Conservation (phyloP, 1,140 invertebrate genomes). For the Muscidifurax raptorellus region DNA sequence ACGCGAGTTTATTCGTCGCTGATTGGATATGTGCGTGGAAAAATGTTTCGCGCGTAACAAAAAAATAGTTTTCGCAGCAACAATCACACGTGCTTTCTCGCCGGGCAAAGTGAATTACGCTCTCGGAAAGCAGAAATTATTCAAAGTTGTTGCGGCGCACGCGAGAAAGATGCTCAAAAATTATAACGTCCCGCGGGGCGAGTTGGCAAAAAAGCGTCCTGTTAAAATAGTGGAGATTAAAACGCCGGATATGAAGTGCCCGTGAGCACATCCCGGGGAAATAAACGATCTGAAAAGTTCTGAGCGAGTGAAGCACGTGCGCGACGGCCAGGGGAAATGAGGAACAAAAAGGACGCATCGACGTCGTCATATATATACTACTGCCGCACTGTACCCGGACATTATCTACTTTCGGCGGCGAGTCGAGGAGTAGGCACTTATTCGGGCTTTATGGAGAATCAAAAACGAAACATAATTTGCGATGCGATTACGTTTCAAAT, state of each 20-base stretch:
- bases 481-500: no score
- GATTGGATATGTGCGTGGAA: background rate
- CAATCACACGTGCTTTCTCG: no score
- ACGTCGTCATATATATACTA: background rate
- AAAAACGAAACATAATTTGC: background rate
- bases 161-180: conserved; percentile 15
- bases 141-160: background rate
- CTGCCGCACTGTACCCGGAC: background rate
- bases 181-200: background rate
- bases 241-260: conserved; percentile 3
- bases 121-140: conserved; percentile 28
- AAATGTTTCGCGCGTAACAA: no score
- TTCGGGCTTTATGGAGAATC: background rate
- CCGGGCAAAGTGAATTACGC: conserved; percentile 18
- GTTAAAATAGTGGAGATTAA: conserved; percentile 20
- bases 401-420: background rate
- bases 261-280: background rate
- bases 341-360: background rate
- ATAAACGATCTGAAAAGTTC: conserved; percentile 7
- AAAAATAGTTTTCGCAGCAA: no score
- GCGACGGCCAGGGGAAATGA: background rate
- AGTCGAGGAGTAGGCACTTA: background rate
- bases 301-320: background rate
- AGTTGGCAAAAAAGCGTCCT: background rate
- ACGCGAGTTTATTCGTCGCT: background rate